Conservation (phyloP, 2,888 invertebrate genomes). For the Phortica magna region DNA sequence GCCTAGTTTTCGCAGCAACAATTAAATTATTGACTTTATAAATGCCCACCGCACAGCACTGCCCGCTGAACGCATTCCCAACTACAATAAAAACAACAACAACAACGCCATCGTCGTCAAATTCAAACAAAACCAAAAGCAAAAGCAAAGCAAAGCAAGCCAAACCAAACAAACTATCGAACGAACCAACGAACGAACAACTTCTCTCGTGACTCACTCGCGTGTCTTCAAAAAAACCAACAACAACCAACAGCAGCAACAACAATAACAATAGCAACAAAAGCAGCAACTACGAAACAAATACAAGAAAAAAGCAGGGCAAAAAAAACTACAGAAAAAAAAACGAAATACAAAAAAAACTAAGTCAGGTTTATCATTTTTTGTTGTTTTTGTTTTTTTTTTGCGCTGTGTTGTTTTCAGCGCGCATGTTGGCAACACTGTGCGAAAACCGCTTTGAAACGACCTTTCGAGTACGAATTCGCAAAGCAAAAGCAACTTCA, state of each 20-base stretch:
- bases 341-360: no score
- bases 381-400: neutral
- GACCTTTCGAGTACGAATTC: slow-evolving; percentile 77
- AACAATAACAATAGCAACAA: slow-evolving; percentile 61
- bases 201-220: slow-evolving; percentile 71
- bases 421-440: slow-evolving; percentile 71
- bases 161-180: slow-evolving; percentile 3
- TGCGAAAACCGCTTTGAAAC: slow-evolving; percentile 74
- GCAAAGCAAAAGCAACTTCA: slow-evolving; percentile 61
- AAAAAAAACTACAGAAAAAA: slow-evolving; percentile 57
- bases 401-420: slow-evolving; percentile 7
- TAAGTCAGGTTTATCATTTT: slow-evolving; percentile 60
- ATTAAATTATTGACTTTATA: neutral
- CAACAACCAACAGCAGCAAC: slow-evolving; percentile 68
- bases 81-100: neutral
- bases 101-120: neutral
- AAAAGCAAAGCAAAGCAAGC: no score
- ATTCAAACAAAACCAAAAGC: neutral
- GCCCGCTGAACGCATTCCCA: slow-evolving; percentile 7
- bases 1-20: neutral
- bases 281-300: slow-evolving; percentile 28
- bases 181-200: slow-evolving; percentile 41
- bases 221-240: slow-evolving; percentile 60
- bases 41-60: neutral
- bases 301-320: slow-evolving; percentile 50